Conservation (phyloP, 2,797 vertebrate species). For the Lates japonicus region DNA sequence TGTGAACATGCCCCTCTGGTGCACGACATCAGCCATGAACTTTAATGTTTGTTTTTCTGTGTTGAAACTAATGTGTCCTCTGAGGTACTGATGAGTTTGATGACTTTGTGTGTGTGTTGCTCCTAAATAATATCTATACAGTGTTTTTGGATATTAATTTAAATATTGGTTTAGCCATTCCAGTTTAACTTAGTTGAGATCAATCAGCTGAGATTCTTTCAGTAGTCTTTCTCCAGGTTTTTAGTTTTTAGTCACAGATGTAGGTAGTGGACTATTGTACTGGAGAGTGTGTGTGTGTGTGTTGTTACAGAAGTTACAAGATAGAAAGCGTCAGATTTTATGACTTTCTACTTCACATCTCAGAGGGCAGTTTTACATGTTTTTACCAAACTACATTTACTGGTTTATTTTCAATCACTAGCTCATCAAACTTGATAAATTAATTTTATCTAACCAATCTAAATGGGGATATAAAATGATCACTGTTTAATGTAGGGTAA, state of each 20-base stretch:
- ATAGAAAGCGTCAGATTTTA: not conserved
- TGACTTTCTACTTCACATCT: not conserved
- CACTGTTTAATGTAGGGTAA: not conserved
- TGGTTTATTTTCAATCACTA: not conserved
- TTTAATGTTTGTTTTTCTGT: conserved; percentile 23
- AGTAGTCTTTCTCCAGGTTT: not conserved
- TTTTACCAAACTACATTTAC: not conserved
- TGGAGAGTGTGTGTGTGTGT: not conserved
- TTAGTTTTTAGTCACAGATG: not conserved
- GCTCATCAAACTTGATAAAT: not conserved
- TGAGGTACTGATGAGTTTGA: not conserved
- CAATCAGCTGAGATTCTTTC: not conserved
- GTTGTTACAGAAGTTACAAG: not conserved
- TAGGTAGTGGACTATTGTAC: not conserved
- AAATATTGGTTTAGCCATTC: not conserved
- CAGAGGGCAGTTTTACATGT: not conserved
- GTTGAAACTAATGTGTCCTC: conserved; percentile 12
- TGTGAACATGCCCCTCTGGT: conserved; percentile 40
- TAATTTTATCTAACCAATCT: not conserved
- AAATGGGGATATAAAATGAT: not conserved
- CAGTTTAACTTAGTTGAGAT: not conserved
- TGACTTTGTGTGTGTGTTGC: not conserved
- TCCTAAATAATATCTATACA: not conserved
- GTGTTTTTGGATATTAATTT: not conserved
- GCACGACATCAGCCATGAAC: not conserved